phyloP scores from a whole-genome alignment of 2,113 vertebrate genomes.

The Atrichornis clamosus region DNA sequence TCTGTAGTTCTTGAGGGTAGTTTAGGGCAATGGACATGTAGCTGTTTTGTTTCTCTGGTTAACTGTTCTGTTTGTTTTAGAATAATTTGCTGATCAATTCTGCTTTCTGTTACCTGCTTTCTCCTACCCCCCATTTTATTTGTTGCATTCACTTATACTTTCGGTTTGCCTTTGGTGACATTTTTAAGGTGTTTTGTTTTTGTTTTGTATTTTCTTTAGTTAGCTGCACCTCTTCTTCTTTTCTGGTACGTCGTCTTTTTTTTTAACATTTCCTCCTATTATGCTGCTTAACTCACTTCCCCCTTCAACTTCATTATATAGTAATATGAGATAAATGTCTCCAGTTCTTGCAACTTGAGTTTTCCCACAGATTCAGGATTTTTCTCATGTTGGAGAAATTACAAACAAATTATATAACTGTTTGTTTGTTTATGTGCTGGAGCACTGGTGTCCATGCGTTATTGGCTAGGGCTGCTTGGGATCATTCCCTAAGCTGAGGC shows the following conservation, averaged over 20 bases:
- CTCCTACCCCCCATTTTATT: not conserved
- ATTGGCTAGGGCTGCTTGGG: not conserved
- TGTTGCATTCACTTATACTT: not conserved
- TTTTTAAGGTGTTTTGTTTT: not conserved
- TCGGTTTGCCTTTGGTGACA: accelerated
- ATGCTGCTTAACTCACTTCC: not conserved
- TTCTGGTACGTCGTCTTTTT: not conserved
- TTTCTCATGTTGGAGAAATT: not conserved
- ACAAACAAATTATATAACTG: not conserved
- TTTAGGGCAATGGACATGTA: accelerated
- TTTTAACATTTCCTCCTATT: not conserved
- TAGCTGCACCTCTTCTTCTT: not conserved
- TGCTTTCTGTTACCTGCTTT: not conserved
- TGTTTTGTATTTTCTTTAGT: not conserved
- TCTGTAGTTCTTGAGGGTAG: not conserved
- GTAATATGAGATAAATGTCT: not conserved
- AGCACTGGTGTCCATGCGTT: not conserved
- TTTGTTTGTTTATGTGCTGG: not conserved
- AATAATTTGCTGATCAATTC: not conserved
- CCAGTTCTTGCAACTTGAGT: not conserved
- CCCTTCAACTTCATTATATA: not conserved
- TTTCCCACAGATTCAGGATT: not conserved
- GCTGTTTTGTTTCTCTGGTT: not conserved
- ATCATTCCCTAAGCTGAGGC: not conserved
- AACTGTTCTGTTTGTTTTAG: not conserved